phyloP scores from a whole-genome alignment of 2,113 vertebrate genomes.

The Alexandromys fortis region DNA sequence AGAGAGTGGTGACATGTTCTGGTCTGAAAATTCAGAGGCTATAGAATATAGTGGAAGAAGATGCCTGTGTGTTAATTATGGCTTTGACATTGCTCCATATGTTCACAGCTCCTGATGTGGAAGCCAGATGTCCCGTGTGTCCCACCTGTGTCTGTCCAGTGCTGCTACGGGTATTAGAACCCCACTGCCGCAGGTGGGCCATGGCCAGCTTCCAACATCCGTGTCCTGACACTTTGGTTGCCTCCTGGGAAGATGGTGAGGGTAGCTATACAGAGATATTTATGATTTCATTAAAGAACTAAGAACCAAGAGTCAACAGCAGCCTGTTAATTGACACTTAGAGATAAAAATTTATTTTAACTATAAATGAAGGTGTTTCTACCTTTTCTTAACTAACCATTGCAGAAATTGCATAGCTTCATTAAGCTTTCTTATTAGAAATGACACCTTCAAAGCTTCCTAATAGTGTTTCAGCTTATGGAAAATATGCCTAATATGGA shows the following conservation, averaged over 20 bases:
- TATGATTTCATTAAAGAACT: slow-evolving; percentile 67
- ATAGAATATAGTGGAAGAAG: background rate
- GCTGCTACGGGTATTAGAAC: background rate
- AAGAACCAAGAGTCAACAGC: slow-evolving; percentile 20
- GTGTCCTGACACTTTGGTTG: slow-evolving; percentile 38
- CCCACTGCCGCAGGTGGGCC: slow-evolving; percentile 42
- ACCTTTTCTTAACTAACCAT: background rate
- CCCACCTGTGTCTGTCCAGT: slow-evolving; percentile 37
- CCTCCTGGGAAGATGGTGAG: slow-evolving; percentile 33
- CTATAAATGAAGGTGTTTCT: slow-evolving; percentile 35
- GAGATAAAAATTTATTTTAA: slow-evolving; percentile 58
- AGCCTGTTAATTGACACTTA: slow-evolving; percentile 63
- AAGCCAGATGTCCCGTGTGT: slow-evolving; percentile 15
- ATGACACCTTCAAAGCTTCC: slow-evolving; percentile 4
- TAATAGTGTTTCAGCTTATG: slow-evolving; percentile 39
- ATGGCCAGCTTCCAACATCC: slow-evolving; percentile 53
- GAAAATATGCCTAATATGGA: slow-evolving; percentile 1
- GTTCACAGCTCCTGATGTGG: background rate
- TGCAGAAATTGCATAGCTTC: background rate
- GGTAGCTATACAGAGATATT: slow-evolving; percentile 30
- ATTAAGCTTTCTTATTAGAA: background rate
- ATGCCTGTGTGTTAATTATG: slow-evolving; percentile 56
- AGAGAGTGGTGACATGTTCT: background rate
- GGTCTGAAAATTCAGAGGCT: background rate
- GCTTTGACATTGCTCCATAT: slow-evolving; percentile 61